These are phyloP conservation scores for Actinostola sp. DNA, from an alignment of 92 coral and sea anemone species.

Conservation along the genomic window DNA sequence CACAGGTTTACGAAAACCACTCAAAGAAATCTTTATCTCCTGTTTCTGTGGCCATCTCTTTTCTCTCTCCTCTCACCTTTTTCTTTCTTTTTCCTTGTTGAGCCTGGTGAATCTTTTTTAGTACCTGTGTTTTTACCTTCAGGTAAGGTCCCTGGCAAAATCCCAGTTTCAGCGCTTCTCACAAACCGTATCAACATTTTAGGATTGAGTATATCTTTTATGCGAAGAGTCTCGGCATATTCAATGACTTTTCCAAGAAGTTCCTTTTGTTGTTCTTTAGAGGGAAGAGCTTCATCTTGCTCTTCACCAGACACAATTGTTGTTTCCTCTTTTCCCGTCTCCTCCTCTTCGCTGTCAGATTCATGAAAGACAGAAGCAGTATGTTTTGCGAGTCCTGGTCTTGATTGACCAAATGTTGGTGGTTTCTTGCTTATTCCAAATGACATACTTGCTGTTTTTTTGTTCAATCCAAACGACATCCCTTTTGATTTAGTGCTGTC, in stretches of 20 bases:
- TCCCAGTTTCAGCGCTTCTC: constrained; percentile 72
- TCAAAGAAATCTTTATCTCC: background rate
- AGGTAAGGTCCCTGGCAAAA: constrained; percentile 82
- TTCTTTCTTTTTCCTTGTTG: background rate
- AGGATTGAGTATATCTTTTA: constrained; percentile 71
- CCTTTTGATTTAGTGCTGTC: constrained; percentile 42
- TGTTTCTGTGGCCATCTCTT: constrained; percentile 8
- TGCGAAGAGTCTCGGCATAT: constrained; percentile 88
- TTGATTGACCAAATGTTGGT: constrained; percentile 41
- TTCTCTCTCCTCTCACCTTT: background rate
- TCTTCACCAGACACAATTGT: constrained; percentile 2
- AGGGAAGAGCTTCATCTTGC: constrained; percentile 69
- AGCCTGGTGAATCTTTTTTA: background rate
- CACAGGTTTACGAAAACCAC: no score
- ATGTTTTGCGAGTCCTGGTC: constrained; percentile 44
- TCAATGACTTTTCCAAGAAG: constrained; percentile 88
- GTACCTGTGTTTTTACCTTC: background rate
- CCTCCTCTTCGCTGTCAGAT: constrained; percentile 90
- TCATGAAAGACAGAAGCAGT: constrained; percentile 85
- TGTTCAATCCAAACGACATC: constrained; percentile 72
- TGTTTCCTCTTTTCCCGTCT: constrained; percentile 40
- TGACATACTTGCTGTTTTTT: constrained; percentile 54
- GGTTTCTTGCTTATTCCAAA: constrained; percentile 73
- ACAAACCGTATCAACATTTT: constrained; percentile 89
- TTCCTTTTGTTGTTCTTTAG: constrained; percentile 85